A percentile compares a stretch with the other conserved stretches of the same genome.
Conservation (phyloP, 2,888 invertebrate species). For the Thera obeliscata region DNA sequence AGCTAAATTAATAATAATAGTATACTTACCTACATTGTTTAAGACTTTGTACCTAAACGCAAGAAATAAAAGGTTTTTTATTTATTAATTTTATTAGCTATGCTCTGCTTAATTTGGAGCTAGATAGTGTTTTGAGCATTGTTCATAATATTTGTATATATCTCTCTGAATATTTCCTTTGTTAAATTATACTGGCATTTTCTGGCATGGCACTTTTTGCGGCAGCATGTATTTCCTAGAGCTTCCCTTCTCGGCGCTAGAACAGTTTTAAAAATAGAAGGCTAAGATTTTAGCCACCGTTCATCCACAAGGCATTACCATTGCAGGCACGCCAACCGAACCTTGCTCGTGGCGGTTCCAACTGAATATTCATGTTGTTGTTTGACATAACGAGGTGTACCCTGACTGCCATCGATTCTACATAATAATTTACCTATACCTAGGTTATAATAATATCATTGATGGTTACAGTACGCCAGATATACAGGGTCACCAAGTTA, state of each 20-base stretch:
- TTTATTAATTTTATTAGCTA: too few species aligned
- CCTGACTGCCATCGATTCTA: conserved; percentile 22
- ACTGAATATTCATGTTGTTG: conserved; percentile 51
- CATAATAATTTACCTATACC: conserved; percentile 5
- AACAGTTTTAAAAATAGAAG: background rate
- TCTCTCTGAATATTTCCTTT: too few species aligned
- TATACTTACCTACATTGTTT: too few species aligned
- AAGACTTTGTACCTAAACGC: too few species aligned
- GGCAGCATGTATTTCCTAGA: background rate
- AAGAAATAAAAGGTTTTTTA: too few species aligned
- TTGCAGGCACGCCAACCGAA: conserved; percentile 16
- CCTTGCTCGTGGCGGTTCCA: conserved; percentile 27
- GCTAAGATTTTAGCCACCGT: background rate
- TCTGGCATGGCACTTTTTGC: background rate
- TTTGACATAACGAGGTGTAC: conserved; percentile 42
- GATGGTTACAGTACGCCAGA: too few species aligned
- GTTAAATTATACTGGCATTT: too few species aligned
- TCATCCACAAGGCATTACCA: conserved; percentile 9
- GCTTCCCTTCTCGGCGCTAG: background rate
- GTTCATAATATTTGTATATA: too few species aligned
- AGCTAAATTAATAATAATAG: too few species aligned
- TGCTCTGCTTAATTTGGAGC: too few species aligned
- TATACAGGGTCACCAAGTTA: too few species aligned
- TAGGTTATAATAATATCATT: background rate
- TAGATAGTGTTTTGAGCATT: too few species aligned